A percentile compares a stretch with the other conserved stretches of the same genome.
phyloP scores from a whole-genome alignment of 1,140 invertebrate genomes.

The Tigriopus japonicus region DNA sequence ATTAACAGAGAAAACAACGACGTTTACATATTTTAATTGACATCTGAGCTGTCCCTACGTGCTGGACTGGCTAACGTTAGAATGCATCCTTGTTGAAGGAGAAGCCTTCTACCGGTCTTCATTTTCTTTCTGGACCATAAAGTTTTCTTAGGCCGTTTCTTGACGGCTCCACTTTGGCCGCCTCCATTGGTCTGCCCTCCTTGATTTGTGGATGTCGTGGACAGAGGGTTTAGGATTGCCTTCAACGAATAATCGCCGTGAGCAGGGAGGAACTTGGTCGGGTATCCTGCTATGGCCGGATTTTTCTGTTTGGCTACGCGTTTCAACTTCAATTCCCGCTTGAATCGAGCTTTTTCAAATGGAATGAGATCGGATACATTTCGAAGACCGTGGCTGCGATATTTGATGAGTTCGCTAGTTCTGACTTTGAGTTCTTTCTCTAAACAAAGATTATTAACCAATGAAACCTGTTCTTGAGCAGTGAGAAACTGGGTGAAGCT shows the following conservation, averaged over 20 bases:
- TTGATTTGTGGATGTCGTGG: neutral
- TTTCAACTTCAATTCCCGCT: slow-evolving; percentile 1
- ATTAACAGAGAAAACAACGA: no score
- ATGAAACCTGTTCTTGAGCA: slow-evolving; percentile 53
- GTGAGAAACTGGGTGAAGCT: slow-evolving; percentile 70
- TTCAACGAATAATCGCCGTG: slow-evolving; percentile 1
- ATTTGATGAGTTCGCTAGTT: slow-evolving; percentile 58
- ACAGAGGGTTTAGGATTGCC: neutral
- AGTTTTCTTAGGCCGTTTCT: slow-evolving; percentile 2
- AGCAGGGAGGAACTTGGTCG: neutral
- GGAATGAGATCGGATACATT: slow-evolving; percentile 55
- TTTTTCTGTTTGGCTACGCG: neutral
- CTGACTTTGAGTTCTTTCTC: slow-evolving; percentile 60
- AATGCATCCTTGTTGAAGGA: slow-evolving; percentile 12
- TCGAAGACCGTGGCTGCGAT: slow-evolving; percentile 54
- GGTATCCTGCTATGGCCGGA: neutral
- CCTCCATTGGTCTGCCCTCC: neutral
- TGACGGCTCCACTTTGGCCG: neutral
- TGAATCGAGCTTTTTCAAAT: slow-evolving; percentile 40
- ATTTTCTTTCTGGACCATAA: slow-evolving; percentile 9
- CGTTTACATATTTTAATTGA: no score
- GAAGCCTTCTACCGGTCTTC: slow-evolving; percentile 8
- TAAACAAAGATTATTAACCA: slow-evolving; percentile 45
- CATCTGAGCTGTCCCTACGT: slow-evolving; percentile 2
- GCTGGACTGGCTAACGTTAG: neutral